phyloP scores from a whole-genome alignment of 92 coral and sea anemone genomes.

The Heteractis magnifica region DNA sequence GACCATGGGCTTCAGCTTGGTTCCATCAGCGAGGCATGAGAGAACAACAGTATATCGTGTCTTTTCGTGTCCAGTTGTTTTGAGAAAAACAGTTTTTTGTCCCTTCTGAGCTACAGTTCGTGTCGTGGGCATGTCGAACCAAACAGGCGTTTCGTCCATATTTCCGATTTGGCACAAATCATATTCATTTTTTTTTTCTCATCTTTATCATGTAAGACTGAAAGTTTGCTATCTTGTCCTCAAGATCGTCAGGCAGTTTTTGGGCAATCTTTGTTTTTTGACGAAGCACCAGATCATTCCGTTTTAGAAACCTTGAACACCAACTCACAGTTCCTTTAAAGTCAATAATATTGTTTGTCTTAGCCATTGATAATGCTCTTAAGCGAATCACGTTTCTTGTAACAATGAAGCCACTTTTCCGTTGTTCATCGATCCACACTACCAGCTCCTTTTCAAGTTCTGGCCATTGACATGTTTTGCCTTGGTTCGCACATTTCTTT shows the following conservation, averaged over 20 bases:
- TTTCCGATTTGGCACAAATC: not conserved
- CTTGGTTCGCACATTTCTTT: slow-evolving; percentile 46
- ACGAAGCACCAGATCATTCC: not conserved
- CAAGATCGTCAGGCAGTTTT: not conserved
- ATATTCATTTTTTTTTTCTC: not conserved
- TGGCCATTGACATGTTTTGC: slow-evolving; percentile 60
- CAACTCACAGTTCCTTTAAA: not conserved
- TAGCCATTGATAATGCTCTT: not conserved
- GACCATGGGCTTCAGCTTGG: slow-evolving; percentile 39
- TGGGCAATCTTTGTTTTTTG: not conserved
- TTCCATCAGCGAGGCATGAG: slow-evolving; percentile 38
- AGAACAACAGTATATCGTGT: slow-evolving; percentile 33
- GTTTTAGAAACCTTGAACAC: not conserved
- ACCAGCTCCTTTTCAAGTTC: slow-evolving; percentile 44
- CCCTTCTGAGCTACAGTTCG: slow-evolving; percentile 14
- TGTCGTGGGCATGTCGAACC: slow-evolving; percentile 4
- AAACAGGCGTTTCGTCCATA: not conserved
- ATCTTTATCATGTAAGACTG: not conserved
- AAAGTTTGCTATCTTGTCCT: not conserved
- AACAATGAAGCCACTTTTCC: not conserved
- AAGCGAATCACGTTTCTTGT: not conserved
- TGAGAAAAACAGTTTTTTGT: slow-evolving; percentile 13
- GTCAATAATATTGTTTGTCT: not conserved
- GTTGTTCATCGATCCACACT: not conserved
- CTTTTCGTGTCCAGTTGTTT: slow-evolving; percentile 29